Evolutionary conservation across 2,888 invertebrate genomes (phyloP).

Genomic region (Philhelius pedissequus): DNA sequence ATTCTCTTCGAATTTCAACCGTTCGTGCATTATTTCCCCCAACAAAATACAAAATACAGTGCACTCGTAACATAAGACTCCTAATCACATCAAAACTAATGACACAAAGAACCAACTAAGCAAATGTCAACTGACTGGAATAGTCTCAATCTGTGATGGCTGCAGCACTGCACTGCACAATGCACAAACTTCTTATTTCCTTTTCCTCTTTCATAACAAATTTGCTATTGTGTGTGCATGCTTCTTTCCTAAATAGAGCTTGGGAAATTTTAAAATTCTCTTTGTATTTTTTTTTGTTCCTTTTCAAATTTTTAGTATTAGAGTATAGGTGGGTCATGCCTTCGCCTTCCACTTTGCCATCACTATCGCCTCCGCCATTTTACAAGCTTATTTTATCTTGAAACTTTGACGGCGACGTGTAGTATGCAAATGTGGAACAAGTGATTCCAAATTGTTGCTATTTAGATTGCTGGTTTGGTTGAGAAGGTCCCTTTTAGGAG

Average conservation of each 20-base stretch:
- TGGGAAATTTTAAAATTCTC: conserved; percentile 33
- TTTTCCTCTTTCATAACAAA: conserved; percentile 11
- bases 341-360: background rate
- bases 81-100: conserved; percentile 64
- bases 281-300: conserved; percentile 14
- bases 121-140: conserved; percentile 52
- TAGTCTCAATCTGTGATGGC: conserved; percentile 1
- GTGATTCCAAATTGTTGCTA: conserved; percentile 47
- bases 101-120: conserved; percentile 59
- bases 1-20: background rate
- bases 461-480: conserved; percentile 24
- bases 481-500: conserved; percentile 1
- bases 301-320: background rate
- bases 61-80: conserved; percentile 29
- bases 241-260: background rate
- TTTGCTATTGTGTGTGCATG: background rate
- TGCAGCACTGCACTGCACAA: background rate
- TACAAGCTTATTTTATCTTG: conserved; percentile 51
- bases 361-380: background rate
- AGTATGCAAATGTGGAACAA: conserved; percentile 52
- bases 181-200: conserved; percentile 43
- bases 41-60: conserved; percentile 21
- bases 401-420: conserved; percentile 11
- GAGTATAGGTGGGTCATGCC: background rate
- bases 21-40: conserved; percentile 18